Conservation (phyloP, 1,140 invertebrate species). For the Arctopsyche grandis region DNA sequence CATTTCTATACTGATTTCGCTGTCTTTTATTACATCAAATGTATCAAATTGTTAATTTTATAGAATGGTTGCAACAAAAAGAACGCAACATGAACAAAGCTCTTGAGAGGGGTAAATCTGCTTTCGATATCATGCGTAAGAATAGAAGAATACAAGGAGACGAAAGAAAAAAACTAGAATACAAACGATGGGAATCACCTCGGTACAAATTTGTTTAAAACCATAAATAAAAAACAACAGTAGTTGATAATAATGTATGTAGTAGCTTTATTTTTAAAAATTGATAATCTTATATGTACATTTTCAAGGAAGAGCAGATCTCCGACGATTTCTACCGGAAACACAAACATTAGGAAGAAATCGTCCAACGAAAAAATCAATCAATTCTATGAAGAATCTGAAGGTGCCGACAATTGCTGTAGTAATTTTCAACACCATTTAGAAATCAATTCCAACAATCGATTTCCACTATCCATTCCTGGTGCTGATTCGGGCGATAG, state of each 20-base stretch:
- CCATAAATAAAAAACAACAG: too few species aligned
- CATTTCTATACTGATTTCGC: too few species aligned
- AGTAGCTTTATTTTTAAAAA: too few species aligned
- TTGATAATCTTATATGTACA: too few species aligned
- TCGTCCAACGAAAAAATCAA: background rate
- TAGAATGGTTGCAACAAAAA: background rate
- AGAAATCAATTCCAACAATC: background rate
- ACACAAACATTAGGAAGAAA: background rate
- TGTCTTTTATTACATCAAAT: background rate
- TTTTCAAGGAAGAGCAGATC: background rate
- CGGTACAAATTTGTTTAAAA: too few species aligned
- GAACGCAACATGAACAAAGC: background rate
- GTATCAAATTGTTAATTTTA: background rate
- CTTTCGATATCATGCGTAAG: background rate
- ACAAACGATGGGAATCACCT: background rate
- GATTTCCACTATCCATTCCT: background rate
- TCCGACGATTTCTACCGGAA: background rate
- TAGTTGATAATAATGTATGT: too few species aligned
- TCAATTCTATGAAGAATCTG: constrained; percentile 1
- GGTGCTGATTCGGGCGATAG: background rate
- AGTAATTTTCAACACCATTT: background rate
- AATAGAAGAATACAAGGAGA: background rate
- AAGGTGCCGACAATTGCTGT: background rate
- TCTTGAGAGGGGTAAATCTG: background rate
- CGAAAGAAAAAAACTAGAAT: background rate